Conservation (phyloP, 2,113 vertebrate genomes). For the Menura novaehollandiae region DNA sequence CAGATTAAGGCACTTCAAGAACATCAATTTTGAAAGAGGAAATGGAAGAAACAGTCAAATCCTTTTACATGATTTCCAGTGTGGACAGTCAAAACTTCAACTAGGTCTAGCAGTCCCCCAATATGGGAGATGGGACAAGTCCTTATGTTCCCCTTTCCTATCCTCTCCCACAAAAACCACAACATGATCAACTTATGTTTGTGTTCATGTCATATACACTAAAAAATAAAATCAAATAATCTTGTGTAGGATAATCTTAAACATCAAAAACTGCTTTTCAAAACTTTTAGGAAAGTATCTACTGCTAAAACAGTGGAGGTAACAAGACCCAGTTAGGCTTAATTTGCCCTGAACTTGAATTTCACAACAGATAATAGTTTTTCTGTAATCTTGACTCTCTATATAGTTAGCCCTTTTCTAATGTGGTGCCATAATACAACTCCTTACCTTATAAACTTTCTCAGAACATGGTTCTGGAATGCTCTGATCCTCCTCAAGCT, state of each 20-base stretch:
- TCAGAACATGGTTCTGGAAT: not conserved
- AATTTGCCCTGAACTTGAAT: not conserved
- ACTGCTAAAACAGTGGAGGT: not conserved
- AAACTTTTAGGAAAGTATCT: not conserved
- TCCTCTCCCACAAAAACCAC: not conserved
- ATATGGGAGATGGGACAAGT: not conserved
- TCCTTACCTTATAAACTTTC: conserved; percentile 63
- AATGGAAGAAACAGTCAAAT: not conserved
- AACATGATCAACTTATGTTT: not conserved
- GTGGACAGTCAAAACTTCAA: not conserved
- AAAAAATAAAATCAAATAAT: not conserved
- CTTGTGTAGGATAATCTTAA: not conserved
- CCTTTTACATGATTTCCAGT: not conserved
- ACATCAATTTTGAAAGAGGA: not conserved
- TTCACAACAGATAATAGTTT: not conserved
- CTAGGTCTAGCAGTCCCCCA: not conserved
- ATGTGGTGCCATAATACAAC: not conserved
- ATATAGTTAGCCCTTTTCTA: not conserved
- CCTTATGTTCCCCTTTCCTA: not conserved
- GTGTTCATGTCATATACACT: not conserved
- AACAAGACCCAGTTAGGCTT: not conserved
- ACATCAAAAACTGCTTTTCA: not conserved
- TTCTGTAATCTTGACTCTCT: not conserved
- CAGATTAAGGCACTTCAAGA: not conserved
- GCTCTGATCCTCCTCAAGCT: not conserved